Evolutionary conservation across 2,797 vertebrate genomes (phyloP).

Genomic region (Fratercula arctica): DNA sequence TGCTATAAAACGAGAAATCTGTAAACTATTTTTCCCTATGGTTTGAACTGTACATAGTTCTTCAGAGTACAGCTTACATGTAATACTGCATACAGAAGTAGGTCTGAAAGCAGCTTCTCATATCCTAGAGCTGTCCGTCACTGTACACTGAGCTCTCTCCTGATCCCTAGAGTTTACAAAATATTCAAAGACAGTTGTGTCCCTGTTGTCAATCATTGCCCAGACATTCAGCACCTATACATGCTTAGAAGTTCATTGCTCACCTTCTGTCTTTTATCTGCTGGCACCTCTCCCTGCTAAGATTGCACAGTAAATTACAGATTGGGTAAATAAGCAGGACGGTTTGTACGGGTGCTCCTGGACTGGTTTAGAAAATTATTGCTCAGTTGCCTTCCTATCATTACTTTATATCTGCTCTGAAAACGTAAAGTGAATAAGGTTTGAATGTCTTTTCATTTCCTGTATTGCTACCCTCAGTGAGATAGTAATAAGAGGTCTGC

Average conservation of each 20-base stretch:
- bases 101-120: background rate
- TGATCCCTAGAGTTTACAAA: background rate
- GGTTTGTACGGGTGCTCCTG: background rate
- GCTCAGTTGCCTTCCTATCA: background rate
- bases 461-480: background rate
- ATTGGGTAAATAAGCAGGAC: background rate
- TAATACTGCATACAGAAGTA: background rate
- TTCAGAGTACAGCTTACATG: background rate
- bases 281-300: background rate
- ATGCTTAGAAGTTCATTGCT: background rate
- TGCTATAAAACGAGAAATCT: background rate
- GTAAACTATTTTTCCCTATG: background rate
- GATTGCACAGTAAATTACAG: background rate
- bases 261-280: background rate
- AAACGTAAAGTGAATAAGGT: background rate
- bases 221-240: background rate
- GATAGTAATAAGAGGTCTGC: background rate
- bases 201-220: background rate
- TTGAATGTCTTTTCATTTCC: conserved; percentile 34
- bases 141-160: background rate
- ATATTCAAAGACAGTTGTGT: background rate
- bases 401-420: background rate
- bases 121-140: background rate
- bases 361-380: background rate
- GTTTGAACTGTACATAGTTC: background rate